Percentiles rank a stretch among this genome's conserved stretches.
Conservation (phyloP, 2,888 invertebrate species). For the Cryptocheilus praepositus region DNA sequence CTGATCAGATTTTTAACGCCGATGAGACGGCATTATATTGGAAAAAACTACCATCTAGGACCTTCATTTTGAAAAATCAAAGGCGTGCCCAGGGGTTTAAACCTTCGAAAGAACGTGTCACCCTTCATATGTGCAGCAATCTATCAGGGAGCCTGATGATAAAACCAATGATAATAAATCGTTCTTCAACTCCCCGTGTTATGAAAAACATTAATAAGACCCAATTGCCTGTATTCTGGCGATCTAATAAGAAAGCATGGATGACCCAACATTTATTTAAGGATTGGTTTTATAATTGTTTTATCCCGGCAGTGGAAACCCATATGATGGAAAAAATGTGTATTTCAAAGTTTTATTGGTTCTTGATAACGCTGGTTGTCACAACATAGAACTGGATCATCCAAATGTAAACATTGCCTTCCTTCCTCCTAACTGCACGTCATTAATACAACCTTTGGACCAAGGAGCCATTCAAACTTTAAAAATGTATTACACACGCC, state of each 20-base stretch:
- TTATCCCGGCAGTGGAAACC: slow-evolving; percentile 43
- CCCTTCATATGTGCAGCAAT: slow-evolving; percentile 52
- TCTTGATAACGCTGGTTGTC: slow-evolving; percentile 47
- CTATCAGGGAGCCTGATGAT: slow-evolving; percentile 48
- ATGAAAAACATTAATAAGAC: slow-evolving; percentile 45
- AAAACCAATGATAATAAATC: slow-evolving; percentile 54
- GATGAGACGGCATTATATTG: slow-evolving; percentile 56
- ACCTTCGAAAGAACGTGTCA: slow-evolving; percentile 52
- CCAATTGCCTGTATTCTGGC: slow-evolving; percentile 43
- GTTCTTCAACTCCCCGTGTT: slow-evolving; percentile 49
- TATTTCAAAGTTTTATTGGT: slow-evolving; percentile 41
- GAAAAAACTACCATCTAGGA: slow-evolving; percentile 51
- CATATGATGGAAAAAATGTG: slow-evolving; percentile 35
- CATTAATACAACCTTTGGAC: slow-evolving; percentile 44
- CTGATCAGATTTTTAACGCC: slow-evolving; percentile 55
- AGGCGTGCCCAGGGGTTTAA: slow-evolving; percentile 50
- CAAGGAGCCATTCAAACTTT: slow-evolving; percentile 43
- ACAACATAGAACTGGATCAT: slow-evolving; percentile 29
- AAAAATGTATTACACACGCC: slow-evolving; percentile 33
- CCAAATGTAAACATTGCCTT: slow-evolving; percentile 37
- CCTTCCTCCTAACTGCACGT: slow-evolving; percentile 42
- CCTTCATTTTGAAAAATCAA: slow-evolving; percentile 44
- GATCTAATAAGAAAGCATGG: slow-evolving; percentile 53
- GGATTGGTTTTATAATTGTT: slow-evolving; percentile 50
- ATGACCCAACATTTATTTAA: slow-evolving; percentile 48